A percentile compares a stretch with the other conserved stretches of the same genome.
These are phyloP conservation scores for Trachelipus rathkii DNA, from an alignment of 1,140 invertebrate genomes.

Conservation along the genomic window DNA sequence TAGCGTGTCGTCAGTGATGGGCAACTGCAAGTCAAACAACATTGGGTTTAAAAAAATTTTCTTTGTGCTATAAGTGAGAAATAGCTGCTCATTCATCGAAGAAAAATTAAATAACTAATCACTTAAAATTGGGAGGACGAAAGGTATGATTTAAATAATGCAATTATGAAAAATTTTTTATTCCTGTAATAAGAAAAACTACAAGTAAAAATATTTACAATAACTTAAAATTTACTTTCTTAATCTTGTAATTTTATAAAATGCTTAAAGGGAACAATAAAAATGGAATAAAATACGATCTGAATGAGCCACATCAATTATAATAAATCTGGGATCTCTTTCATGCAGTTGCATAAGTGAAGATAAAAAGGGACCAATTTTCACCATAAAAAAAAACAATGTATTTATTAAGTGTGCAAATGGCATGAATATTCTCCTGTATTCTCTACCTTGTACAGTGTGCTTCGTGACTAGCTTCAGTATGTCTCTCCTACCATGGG, in stretches of 20 bases:
- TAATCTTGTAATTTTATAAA: too few species aligned
- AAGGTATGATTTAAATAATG: too few species aligned
- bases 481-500: slow-evolving; percentile 23
- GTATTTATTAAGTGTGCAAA: slow-evolving; percentile 38
- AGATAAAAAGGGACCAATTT: slow-evolving; percentile 20
- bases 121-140: too few species aligned
- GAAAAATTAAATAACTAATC: not conserved
- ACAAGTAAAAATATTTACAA: too few species aligned
- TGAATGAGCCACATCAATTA: slow-evolving; percentile 9
- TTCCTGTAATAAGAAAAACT: too few species aligned
- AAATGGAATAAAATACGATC: too few species aligned
- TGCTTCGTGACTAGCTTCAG: slow-evolving; percentile 2
- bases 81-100: slow-evolving; percentile 13
- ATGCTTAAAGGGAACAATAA: too few species aligned
- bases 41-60: too few species aligned
- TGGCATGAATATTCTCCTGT: slow-evolving; percentile 35
- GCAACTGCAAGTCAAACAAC: not conserved
- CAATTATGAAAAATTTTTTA: too few species aligned
- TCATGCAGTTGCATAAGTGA: slow-evolving; percentile 36
- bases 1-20: not conserved
- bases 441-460: slow-evolving; percentile 7
- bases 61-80: not conserved
- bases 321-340: slow-evolving; percentile 14
- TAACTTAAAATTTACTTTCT: too few species aligned
- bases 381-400: slow-evolving; percentile 20